Conservation (phyloP, 2,113 vertebrate genomes). For the Coreoperca whiteheadi region DNA sequence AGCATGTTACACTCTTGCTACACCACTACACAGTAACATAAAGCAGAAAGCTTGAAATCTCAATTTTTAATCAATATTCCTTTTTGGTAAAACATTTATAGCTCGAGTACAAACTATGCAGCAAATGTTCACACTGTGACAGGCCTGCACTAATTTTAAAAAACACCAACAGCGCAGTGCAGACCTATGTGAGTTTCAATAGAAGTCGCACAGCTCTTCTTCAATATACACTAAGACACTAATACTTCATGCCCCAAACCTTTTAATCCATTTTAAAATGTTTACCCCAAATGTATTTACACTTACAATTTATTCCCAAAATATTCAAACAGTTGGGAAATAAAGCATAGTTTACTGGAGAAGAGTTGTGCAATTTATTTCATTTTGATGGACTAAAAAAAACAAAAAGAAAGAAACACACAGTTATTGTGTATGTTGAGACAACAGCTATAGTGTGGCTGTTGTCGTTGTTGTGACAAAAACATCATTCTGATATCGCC, state of each 20-base stretch:
- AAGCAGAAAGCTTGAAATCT: background rate
- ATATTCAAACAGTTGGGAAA: background rate
- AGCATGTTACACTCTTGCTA: conserved; percentile 8
- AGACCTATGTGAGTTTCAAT: background rate
- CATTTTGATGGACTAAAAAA: background rate
- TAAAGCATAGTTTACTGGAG: background rate
- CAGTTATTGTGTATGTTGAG: background rate
- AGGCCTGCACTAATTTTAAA: background rate
- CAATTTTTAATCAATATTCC: background rate
- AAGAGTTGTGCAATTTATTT: background rate
- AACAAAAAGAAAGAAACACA: background rate
- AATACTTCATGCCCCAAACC: background rate
- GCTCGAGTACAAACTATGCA: background rate
- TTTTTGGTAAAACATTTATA: background rate
- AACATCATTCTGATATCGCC: background rate
- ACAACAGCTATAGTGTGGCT: background rate
- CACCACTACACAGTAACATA: background rate
- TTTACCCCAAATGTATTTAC: background rate
- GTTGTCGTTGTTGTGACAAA: background rate
- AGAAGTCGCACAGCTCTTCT: background rate
- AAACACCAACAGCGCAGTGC: background rate
- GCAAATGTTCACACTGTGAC: background rate
- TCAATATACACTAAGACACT: no score
- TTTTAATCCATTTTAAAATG: background rate
- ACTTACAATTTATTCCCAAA: background rate